Percentiles rank a stretch among this genome's conserved stretches.
phyloP scores from a whole-genome alignment of 64 coral and sea anemone species.

The Pocillopora damicornis region DNA sequence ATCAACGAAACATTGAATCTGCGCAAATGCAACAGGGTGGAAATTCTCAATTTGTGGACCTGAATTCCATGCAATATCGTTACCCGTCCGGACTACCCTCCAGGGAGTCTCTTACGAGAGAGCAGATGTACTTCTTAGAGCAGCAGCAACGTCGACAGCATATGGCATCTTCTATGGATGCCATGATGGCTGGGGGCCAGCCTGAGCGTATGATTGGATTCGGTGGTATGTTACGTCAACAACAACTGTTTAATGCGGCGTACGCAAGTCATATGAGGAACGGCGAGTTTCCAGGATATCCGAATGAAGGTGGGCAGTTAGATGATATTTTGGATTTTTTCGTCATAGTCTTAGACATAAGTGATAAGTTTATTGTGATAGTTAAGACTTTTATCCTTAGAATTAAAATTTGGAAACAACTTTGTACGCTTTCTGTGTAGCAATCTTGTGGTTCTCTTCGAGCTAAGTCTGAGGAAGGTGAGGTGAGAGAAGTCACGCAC shows the following conservation, averaged over 20 bases:
- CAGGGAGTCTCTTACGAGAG: constrained; percentile 18
- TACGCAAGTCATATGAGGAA: constrained; percentile 63
- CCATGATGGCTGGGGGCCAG: constrained; percentile 52
- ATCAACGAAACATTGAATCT: constrained; percentile 12
- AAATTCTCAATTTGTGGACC: constrained; percentile 60
- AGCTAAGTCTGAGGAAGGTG: no score
- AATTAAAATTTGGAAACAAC: background rate
- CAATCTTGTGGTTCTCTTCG: background rate
- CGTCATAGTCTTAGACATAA: no score
- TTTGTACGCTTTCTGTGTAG: background rate
- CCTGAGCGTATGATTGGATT: constrained; percentile 48
- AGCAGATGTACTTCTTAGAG: constrained; percentile 49
- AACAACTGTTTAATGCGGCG: constrained; percentile 51
- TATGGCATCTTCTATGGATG: constrained; percentile 28
- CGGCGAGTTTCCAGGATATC: constrained; percentile 31
- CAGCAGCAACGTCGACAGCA: constrained; percentile 57
- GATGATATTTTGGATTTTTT: background rate
- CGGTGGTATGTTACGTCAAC: constrained; percentile 60
- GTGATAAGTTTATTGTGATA: no score
- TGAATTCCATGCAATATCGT: constrained; percentile 52
- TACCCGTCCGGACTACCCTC: constrained; percentile 35
- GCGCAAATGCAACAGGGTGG: background rate
- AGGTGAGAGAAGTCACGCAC: no score
- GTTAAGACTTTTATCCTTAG: background rate
- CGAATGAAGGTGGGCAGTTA: constrained; percentile 25